A percentile compares a stretch with the other conserved stretches of the same genome.
Evolutionary conservation across 2,113 vertebrate genomes (phyloP).

Genomic region (Lophura nycthemera): DNA sequence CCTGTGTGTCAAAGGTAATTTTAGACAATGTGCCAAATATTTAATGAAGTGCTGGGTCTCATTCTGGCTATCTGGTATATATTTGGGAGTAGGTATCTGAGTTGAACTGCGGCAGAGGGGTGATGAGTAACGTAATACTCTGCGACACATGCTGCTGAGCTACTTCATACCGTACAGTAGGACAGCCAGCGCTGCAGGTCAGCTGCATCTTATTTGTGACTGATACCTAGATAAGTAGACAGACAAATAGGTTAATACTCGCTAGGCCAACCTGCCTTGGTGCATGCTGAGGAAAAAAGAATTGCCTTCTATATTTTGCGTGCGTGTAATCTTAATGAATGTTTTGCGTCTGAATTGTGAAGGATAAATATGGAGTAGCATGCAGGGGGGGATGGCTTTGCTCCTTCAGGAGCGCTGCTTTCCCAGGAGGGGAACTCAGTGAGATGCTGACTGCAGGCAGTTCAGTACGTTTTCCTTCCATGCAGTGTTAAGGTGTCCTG

Average conservation of each 20-base stretch:
- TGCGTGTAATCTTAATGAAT: background rate
- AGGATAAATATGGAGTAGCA: background rate
- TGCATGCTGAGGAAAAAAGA: fast-evolving
- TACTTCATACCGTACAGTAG: fast-evolving
- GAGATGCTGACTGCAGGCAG: fast-evolving
- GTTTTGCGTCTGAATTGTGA: background rate
- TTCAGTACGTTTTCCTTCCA: background rate
- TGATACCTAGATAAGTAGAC: background rate
- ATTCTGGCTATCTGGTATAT: background rate
- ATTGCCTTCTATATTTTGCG: background rate
- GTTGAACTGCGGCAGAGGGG: background rate
- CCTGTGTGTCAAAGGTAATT: background rate
- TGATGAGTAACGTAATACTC: background rate
- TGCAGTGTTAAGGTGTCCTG: background rate
- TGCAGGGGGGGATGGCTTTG: background rate
- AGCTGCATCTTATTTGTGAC: background rate
- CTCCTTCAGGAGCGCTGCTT: fast-evolving
- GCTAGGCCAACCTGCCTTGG: background rate
- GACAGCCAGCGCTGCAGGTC: background rate
- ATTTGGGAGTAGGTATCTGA: background rate
- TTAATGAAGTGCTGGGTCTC: background rate
- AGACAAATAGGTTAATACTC: background rate
- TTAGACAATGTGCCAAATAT: background rate
- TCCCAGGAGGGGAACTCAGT: background rate
- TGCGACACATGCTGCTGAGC: background rate